A percentile compares a stretch with the other conserved stretches of the same genome.
These are phyloP conservation scores for Wiebesia pumilae DNA, from an alignment of 1,140 invertebrate species.

Conservation along the genomic window DNA sequence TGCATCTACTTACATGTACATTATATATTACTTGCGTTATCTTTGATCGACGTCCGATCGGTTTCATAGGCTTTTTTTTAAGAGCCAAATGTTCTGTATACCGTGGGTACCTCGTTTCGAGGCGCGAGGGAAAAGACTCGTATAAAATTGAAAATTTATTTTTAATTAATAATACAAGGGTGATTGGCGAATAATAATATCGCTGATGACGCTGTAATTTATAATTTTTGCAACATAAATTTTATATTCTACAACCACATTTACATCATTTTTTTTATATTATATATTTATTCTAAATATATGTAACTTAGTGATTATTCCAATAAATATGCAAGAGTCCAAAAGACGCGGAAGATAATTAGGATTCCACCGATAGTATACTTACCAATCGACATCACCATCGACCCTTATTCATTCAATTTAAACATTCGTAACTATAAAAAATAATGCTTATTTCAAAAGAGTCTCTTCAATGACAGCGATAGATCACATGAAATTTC, in stretches of 20 bases:
- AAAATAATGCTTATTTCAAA: no score
- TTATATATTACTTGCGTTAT: constrained; percentile 26
- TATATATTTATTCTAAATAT: not conserved
- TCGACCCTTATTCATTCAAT: not conserved
- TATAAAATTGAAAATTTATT: constrained; percentile 32
- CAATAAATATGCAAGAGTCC: not conserved
- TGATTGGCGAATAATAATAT: constrained; percentile 30
- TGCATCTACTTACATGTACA: constrained; percentile 13
- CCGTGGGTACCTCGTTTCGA: constrained; percentile 11
- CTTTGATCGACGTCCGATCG: constrained; percentile 15
- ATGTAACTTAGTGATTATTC: constrained; percentile 4
- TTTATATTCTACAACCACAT: not conserved
- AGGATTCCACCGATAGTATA: not conserved
- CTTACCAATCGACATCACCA: not conserved
- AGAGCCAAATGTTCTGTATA: not conserved
- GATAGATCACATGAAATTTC: no score
- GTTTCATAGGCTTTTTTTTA: constrained; percentile 9
- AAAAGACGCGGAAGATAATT: not conserved
- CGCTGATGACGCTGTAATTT: constrained; percentile 18
- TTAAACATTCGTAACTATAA: no score
- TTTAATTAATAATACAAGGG: constrained; percentile 14
- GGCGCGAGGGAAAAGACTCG: not conserved
- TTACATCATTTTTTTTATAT: not conserved
- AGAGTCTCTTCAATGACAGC: no score
- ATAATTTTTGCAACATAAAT: constrained; percentile 4